Percentiles rank a stretch among this genome's conserved stretches.
These are phyloP conservation scores for Agrilus cyanescens DNA, from an alignment of 2,888 invertebrate genomes.

Conservation along the genomic window DNA sequence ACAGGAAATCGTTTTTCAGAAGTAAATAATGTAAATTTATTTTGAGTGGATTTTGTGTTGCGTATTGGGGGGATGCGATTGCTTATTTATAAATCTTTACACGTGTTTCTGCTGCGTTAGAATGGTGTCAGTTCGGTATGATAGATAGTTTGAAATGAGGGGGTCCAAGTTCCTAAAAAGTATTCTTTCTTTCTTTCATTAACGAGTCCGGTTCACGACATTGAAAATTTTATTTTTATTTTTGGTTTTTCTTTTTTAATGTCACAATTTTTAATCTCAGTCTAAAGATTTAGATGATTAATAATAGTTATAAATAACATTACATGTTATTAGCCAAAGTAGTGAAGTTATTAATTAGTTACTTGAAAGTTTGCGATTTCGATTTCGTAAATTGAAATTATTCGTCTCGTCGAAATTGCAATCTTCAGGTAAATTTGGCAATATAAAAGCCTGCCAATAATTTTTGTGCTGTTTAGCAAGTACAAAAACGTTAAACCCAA, in stretches of 20 bases:
- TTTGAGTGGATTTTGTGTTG: no score
- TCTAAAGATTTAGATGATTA: slow-evolving; percentile 27
- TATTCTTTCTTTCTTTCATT: slow-evolving; percentile 14
- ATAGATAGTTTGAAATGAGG: slow-evolving; percentile 17
- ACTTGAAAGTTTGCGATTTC: slow-evolving; percentile 25
- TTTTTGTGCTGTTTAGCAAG: slow-evolving; percentile 14
- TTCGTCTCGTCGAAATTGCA: slow-evolving; percentile 9
- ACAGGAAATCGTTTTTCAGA: no score
- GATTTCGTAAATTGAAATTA: slow-evolving; percentile 5
- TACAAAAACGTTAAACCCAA: slow-evolving; percentile 1
- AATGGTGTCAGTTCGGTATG: slow-evolving; percentile 11
- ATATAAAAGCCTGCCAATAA: slow-evolving; percentile 34
- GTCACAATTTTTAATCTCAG: slow-evolving; percentile 28
- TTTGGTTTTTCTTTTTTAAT: slow-evolving; percentile 24
- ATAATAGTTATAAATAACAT: slow-evolving; percentile 31
- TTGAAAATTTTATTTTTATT: no score
- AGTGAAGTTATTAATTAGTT: slow-evolving; percentile 20
- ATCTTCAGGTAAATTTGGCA: slow-evolving; percentile 13
- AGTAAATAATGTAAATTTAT: no score
- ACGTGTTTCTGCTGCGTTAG: slow-evolving; percentile 19
- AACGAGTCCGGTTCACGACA: slow-evolving; percentile 29
- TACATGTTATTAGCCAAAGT: slow-evolving; percentile 29
- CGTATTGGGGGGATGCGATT: no score
- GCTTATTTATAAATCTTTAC: slow-evolving; percentile 18
- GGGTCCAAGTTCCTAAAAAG: slow-evolving; percentile 34